phyloP scores from a whole-genome alignment of 2,113 vertebrate species.

The Climacteris rufus region DNA sequence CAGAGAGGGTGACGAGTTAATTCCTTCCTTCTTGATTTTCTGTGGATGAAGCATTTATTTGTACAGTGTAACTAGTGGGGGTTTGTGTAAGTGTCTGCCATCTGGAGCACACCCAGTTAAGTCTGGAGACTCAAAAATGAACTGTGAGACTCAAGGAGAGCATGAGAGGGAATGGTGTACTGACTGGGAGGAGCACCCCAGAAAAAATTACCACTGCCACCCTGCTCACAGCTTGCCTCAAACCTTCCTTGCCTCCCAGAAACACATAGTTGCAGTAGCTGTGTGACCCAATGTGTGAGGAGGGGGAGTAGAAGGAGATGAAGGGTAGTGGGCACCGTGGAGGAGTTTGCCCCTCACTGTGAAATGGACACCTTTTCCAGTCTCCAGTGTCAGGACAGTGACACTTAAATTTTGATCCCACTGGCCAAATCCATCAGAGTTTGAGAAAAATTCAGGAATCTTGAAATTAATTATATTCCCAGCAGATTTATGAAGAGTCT shows the following conservation, averaged over 20 bases:
- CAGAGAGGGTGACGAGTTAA: background rate
- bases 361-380: background rate
- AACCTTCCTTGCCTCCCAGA: background rate
- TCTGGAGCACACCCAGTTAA: background rate
- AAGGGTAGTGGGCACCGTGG: background rate
- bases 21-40: background rate
- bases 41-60: background rate
- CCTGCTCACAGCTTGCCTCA: background rate
- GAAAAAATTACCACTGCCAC: background rate
- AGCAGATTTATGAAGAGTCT: background rate
- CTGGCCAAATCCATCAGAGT: background rate
- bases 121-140: background rate
- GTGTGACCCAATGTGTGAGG: background rate
- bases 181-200: background rate
- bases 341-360: background rate
- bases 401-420: background rate
- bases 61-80: background rate
- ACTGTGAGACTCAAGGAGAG: background rate
- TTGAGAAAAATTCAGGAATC: background rate
- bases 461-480: background rate
- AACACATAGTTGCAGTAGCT: rapidly evolving
- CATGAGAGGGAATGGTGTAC: background rate
- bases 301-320: background rate
- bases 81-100: background rate
- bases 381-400: background rate